phyloP scores from a whole-genome alignment of 2,888 invertebrate genomes.

The Aelia acuminata region DNA sequence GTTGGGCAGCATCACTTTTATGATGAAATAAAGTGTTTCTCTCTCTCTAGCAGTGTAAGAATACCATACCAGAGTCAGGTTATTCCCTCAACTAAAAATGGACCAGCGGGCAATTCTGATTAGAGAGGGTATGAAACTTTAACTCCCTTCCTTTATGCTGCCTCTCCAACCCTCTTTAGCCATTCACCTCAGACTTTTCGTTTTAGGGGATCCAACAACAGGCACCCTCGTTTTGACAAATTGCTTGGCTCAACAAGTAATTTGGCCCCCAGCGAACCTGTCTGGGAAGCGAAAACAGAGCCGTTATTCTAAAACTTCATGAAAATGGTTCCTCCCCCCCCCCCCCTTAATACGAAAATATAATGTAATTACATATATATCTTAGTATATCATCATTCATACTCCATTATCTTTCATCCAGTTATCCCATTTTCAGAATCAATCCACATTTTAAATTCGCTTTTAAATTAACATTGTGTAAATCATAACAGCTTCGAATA shows the following conservation, averaged over 20 bases:
- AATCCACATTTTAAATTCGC: background rate
- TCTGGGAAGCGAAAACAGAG: background rate
- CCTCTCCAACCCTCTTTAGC: conserved; percentile 16
- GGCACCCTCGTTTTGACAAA: conserved; percentile 51
- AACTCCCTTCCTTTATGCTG: background rate
- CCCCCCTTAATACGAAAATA: background rate
- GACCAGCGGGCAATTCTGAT: background rate
- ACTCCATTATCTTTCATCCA: background rate
- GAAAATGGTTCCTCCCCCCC: background rate
- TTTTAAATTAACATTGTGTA: background rate
- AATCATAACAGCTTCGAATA: too few relatives aligned
- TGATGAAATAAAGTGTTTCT: too few relatives aligned
- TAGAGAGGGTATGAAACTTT: conserved; percentile 28
- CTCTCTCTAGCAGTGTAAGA: too few relatives aligned
- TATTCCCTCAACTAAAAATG: background rate
- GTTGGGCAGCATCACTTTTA: too few relatives aligned
- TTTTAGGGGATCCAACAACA: conserved; percentile 23
- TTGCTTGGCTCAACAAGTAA: conserved; percentile 56
- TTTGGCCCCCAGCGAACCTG: background rate
- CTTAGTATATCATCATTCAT: background rate
- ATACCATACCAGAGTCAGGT: too few relatives aligned
- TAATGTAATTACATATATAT: background rate
- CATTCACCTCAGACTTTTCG: conserved; percentile 42
- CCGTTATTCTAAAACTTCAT: conserved; percentile 27
- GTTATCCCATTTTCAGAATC: background rate